These are phyloP conservation scores for Sebastes minor DNA, from an alignment of 2,797 vertebrate genomes.

Conservation along the genomic window DNA sequence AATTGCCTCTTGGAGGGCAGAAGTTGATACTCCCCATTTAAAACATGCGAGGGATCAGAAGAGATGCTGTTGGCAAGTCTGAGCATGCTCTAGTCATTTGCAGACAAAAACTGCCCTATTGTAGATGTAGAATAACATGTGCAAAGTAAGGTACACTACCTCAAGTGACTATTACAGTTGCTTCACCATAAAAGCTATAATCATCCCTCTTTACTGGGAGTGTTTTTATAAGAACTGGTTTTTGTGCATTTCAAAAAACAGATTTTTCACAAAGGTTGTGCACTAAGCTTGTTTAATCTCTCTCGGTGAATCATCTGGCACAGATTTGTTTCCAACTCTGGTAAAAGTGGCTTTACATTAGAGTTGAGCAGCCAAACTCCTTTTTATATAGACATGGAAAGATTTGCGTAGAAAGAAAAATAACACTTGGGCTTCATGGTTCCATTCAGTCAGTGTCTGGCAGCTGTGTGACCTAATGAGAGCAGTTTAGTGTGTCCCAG, in stretches of 20 bases:
- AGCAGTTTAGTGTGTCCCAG: conserved; percentile 18
- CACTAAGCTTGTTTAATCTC: background rate
- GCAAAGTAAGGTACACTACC: background rate
- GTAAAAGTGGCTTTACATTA: background rate
- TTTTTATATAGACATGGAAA: background rate
- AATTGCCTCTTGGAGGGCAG: too few species aligned
- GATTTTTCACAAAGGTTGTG: background rate
- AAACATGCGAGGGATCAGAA: too few species aligned
- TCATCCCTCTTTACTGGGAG: background rate
- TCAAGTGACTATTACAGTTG: background rate
- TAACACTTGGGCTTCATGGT: background rate
- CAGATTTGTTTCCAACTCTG: background rate
- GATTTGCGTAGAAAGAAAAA: background rate
- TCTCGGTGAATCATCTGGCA: background rate
- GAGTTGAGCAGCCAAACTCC: background rate
- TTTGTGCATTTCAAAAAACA: background rate
- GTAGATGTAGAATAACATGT: background rate
- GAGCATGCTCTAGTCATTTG: too few species aligned
- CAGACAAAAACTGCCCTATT: background rate
- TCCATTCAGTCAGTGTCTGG: conserved; percentile 39
- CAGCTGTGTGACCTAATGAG: conserved; percentile 44
- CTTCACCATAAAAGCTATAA: background rate
- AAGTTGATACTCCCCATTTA: too few species aligned
- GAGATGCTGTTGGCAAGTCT: too few species aligned
- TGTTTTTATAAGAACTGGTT: too few species aligned